Conservation (phyloP, 2,113 vertebrate species). For the Merops nubicus region DNA sequence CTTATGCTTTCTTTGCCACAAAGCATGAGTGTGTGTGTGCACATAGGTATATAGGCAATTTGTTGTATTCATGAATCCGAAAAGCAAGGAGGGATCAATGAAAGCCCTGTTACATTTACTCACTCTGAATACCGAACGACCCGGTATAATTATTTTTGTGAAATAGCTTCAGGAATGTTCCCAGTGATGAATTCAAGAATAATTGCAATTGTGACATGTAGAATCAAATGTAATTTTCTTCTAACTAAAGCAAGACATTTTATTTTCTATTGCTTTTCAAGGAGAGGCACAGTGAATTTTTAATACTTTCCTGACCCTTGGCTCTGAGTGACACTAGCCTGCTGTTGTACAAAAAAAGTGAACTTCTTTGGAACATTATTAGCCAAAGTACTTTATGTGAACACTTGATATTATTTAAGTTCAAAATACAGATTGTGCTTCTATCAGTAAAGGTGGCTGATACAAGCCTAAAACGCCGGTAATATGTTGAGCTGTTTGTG, state of each 20-base stretch:
- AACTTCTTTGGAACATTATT: not conserved
- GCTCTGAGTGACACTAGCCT: not conserved
- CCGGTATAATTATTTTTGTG: conserved; percentile 24
- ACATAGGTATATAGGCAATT: not conserved
- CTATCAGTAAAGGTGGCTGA: not conserved
- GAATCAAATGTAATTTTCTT: conserved; percentile 33
- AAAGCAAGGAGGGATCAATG: not conserved
- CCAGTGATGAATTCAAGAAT: conserved; percentile 1
- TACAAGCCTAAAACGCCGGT: not conserved
- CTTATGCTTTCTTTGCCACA: not conserved
- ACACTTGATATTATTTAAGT: not conserved
- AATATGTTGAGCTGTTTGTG: not conserved
- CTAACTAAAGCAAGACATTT: not conserved
- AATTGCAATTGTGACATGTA: not conserved
- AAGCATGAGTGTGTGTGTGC: not conserved
- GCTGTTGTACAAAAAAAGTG: not conserved
- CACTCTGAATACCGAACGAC: conserved; percentile 5
- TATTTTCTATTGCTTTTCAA: not conserved
- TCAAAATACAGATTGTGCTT: not conserved
- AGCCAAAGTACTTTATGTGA: not conserved
- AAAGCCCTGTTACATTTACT: not conserved
- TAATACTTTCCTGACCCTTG: not conserved
- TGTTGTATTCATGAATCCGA: not conserved
- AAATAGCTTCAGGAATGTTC: conserved; percentile 40
- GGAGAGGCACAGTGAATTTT: not conserved